phyloP scores from a whole-genome alignment of 2,113 vertebrate genomes.

The Plecturocebus donacophilus region DNA sequence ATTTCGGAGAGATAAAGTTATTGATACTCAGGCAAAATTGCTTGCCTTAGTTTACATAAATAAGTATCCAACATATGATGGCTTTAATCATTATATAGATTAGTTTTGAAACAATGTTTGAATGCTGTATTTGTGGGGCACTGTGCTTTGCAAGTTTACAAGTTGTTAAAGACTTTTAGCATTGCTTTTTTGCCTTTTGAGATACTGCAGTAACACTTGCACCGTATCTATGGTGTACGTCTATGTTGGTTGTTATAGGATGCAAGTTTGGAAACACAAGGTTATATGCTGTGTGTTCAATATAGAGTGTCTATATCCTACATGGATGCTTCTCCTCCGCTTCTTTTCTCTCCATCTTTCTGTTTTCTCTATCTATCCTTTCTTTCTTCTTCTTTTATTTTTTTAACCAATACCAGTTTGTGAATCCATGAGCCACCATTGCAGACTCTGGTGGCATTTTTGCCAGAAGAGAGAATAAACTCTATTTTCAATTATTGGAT shows the following conservation, averaged over 20 bases:
- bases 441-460: background rate
- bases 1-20: background rate
- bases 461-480: background rate
- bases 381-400: background rate
- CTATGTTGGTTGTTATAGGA: too few species aligned
- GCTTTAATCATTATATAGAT: background rate
- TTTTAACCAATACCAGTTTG: background rate
- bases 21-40: background rate
- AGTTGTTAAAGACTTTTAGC: background rate
- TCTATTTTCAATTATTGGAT: background rate
- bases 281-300: background rate
- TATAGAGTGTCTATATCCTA: too few species aligned
- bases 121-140: background rate
- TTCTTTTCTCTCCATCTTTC: background rate
- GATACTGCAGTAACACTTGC: background rate
- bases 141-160: background rate
- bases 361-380: background rate
- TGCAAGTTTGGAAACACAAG: background rate
- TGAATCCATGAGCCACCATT: background rate
- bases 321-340: background rate
- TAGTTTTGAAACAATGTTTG: background rate
- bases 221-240: fast-evolving
- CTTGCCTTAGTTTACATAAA: background rate
- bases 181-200: background rate
- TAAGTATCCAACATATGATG: background rate